Percentiles rank a stretch among this genome's conserved stretches.
Evolutionary conservation across 2,888 invertebrate genomes (phyloP).

Genomic region (Eledona agricola): DNA sequence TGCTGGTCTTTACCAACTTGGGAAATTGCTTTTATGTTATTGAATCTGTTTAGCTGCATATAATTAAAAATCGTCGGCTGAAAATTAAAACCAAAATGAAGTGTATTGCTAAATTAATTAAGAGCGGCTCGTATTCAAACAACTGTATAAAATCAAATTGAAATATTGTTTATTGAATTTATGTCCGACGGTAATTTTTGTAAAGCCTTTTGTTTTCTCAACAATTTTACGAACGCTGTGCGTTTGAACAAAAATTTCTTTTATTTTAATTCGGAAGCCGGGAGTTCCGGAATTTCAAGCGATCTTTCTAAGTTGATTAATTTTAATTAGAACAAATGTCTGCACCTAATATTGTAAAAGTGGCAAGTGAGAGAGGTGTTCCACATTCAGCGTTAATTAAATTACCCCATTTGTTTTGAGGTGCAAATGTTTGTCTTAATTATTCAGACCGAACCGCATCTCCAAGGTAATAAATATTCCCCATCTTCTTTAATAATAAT

Average conservation of each 20-base stretch:
- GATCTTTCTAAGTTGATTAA: slow-evolving; percentile 26
- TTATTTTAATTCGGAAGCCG: too few species aligned
- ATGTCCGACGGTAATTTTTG: too few species aligned
- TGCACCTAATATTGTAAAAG: slow-evolving; percentile 26
- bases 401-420: slow-evolving; percentile 32
- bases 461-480: too few species aligned
- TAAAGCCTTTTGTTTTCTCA: too few species aligned
- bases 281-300: slow-evolving; percentile 17
- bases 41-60: slow-evolving; percentile 14
- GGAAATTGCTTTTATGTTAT: slow-evolving; percentile 24
- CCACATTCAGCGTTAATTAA: slow-evolving; percentile 28
- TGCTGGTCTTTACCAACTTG: slow-evolving; percentile 24
- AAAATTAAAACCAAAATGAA: too few species aligned
- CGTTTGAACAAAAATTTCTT: too few species aligned
- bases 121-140: too few species aligned
- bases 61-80: slow-evolving; percentile 6
- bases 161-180: too few species aligned
- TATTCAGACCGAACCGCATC: slow-evolving; percentile 5
- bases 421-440: slow-evolving; percentile 29
- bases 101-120: too few species aligned
- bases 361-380: slow-evolving; percentile 20
- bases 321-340: slow-evolving; percentile 33
- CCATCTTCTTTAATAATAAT: too few species aligned
- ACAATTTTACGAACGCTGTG: too few species aligned
- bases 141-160: too few species aligned